Conservation (phyloP, 2,797 vertebrate genomes). For the Hyperoplus lanceolatus region DNA sequence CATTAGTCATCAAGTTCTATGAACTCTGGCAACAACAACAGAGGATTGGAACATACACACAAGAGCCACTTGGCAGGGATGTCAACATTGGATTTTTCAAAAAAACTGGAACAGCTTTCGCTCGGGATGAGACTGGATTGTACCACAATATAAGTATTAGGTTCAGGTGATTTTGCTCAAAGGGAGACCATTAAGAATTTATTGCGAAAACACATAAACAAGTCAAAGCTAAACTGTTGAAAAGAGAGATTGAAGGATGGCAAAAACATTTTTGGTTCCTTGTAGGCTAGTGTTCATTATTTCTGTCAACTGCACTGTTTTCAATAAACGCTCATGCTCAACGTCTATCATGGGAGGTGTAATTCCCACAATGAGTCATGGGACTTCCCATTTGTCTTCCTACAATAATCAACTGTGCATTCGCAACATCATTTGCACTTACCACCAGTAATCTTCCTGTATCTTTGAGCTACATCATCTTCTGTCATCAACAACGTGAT, state of each 20-base stretch:
- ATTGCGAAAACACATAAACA: background rate
- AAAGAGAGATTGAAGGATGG: background rate
- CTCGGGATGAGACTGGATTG: background rate
- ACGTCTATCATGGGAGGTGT: constrained; percentile 25
- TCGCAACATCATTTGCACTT: constrained; percentile 5
- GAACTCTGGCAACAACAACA: constrained; percentile 51
- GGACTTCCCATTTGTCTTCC: constrained; percentile 63
- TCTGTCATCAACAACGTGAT: background rate
- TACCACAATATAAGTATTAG: background rate
- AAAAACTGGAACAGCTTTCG: background rate
- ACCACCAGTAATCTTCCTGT: background rate
- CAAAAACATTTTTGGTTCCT: background rate
- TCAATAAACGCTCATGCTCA: constrained; percentile 37
- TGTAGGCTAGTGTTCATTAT: background rate
- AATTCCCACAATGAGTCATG: constrained; percentile 67
- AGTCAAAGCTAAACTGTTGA: background rate
- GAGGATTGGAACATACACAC: constrained; percentile 17
- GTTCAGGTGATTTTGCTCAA: background rate
- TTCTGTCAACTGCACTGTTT: constrained; percentile 31
- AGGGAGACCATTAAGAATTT: background rate
- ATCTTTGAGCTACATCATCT: background rate
- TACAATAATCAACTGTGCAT: constrained; percentile 35
- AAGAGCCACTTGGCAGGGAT: background rate
- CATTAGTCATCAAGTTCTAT: constrained; percentile 43
- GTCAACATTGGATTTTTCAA: too few relatives aligned